Conservation (phyloP, 2,797 vertebrate genomes). For the Todus mexicanus region DNA sequence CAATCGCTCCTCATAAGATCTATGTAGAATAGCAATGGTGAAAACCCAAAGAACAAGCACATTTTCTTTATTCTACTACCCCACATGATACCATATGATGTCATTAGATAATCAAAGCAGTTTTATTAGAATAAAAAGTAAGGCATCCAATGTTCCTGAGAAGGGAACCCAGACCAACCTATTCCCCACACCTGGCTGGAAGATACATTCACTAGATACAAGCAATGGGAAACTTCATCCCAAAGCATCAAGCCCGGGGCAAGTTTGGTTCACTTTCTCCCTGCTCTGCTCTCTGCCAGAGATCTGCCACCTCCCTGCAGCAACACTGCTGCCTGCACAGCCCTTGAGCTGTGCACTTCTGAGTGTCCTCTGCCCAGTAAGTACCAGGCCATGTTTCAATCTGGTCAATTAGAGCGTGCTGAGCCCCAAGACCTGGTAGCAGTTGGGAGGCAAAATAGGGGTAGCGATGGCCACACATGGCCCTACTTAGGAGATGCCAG, state of each 20-base stretch:
- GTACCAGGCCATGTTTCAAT: neutral
- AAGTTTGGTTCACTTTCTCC: neutral
- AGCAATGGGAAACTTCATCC: neutral
- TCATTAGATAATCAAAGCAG: neutral
- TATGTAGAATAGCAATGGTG: neutral
- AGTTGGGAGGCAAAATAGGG: neutral
- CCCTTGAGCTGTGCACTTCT: neutral
- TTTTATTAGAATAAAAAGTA: slow-evolving; percentile 22
- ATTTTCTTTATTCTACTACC: neutral
- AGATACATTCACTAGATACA: neutral
- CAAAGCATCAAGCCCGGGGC: neutral
- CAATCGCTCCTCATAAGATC: no score
- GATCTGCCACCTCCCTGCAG: neutral
- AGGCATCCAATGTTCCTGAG: neutral
- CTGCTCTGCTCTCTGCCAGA: neutral
- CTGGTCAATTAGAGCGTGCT: neutral
- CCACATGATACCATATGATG: neutral
- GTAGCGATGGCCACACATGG: neutral
- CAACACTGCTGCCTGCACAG: neutral
- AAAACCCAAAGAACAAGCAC: neutral
- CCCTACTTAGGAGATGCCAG: neutral
- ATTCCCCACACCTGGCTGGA: neutral
- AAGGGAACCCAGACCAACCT: neutral
- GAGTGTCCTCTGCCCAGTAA: neutral
- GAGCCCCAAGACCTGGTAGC: neutral